Percentiles rank a stretch among this genome's conserved stretches.
Conservation (phyloP, 1,140 invertebrate species). For the Bursaphelenchus mucronatus region DNA sequence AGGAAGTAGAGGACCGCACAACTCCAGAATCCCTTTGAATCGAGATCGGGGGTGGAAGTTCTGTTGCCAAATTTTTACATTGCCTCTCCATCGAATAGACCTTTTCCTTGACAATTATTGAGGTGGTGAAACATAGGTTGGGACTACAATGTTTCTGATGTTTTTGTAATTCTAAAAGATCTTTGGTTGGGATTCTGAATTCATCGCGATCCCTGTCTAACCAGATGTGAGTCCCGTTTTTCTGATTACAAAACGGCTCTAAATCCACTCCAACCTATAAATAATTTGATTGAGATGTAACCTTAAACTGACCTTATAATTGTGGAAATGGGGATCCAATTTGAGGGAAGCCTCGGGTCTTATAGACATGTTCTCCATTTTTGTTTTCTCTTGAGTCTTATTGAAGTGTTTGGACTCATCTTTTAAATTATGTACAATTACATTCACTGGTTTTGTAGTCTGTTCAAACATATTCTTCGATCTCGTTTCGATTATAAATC, state of each 20-base stretch:
- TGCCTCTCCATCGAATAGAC: constrained; percentile 36
- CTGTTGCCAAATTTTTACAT: constrained; percentile 38
- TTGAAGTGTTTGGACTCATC: constrained; percentile 5
- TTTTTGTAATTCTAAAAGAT: not conserved
- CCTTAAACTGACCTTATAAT: constrained; percentile 29
- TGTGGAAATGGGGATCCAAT: constrained; percentile 15
- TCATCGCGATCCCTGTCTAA: constrained; percentile 23
- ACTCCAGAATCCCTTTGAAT: not conserved
- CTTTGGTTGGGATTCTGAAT: constrained; percentile 23
- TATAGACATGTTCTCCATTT: not conserved
- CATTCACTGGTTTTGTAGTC: constrained; percentile 21
- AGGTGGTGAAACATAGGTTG: constrained; percentile 49
- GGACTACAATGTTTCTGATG: constrained; percentile 7
- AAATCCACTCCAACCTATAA: constrained; percentile 35
- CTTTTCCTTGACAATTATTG: constrained; percentile 32
- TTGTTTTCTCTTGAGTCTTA: not conserved
- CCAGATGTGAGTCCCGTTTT: constrained; percentile 42
- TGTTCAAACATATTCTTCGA: constrained; percentile 13
- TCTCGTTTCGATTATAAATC: constrained; percentile 51
- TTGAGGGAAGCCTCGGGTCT: constrained; percentile 1
- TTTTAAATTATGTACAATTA: not conserved
- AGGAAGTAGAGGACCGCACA: not conserved
- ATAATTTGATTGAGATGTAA: too few species aligned
- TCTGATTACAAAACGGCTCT: constrained; percentile 40
- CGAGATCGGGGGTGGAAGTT: constrained; percentile 22